These are phyloP conservation scores for Adelosebastes latens DNA, from an alignment of 2,797 vertebrate species.

Conservation along the genomic window DNA sequence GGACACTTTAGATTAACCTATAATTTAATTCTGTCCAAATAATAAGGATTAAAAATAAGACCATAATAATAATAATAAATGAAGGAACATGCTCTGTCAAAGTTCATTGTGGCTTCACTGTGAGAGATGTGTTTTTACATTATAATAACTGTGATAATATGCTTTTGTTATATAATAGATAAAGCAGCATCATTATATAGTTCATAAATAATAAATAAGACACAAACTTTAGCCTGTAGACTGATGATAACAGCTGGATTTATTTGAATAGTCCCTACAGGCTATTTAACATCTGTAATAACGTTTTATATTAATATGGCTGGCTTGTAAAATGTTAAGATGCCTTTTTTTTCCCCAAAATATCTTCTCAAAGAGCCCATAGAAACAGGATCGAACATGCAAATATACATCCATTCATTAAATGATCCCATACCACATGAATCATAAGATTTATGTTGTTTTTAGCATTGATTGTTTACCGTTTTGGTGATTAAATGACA, in stretches of 20 bases:
- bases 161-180: too few species aligned
- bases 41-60: neutral
- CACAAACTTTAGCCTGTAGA: neutral
- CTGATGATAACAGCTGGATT: neutral
- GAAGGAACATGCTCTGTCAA: conserved; percentile 22
- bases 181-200: neutral
- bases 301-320: neutral
- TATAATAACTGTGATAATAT: neutral
- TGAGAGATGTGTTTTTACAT: neutral
- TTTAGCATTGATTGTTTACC: neutral
- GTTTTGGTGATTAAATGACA: neutral
- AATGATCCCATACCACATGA: neutral
- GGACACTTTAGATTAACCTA: neutral
- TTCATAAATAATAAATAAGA: neutral
- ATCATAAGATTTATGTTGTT: neutral
- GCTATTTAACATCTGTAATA: neutral
- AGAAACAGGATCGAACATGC: neutral
- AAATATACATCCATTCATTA: neutral
- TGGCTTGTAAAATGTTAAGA: neutral
- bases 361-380: neutral
- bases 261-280: neutral
- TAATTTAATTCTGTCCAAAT: neutral
- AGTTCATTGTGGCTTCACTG: conserved; percentile 25
- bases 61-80: neutral
- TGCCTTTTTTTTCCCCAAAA: neutral